A percentile compares a stretch with the other conserved stretches of the same genome.
Evolutionary conservation across 2,888 invertebrate genomes (phyloP).

Genomic region (Deilephila porcellus): DNA sequence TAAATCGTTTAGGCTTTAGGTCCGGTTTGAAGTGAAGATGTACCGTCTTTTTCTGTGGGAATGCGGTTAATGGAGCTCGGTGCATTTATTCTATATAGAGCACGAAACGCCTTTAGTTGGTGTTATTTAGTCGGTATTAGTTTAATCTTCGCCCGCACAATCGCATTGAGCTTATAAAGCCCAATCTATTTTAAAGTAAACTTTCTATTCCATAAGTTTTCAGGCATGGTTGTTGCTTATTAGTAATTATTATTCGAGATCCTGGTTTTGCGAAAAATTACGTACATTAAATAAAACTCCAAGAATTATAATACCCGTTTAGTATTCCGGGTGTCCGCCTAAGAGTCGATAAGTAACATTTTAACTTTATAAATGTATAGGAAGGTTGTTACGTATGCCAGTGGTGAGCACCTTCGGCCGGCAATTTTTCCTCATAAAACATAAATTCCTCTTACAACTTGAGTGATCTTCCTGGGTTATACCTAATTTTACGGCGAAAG

Average conservation of each 20-base stretch:
- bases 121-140: no score
- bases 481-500: constrained; percentile 78
- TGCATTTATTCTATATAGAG: neutral
- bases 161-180: no score
- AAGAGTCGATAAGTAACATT: neutral
- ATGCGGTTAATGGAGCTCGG: neutral
- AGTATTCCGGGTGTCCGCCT: neutral
- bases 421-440: constrained; percentile 79
- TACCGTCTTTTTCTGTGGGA: neutral
- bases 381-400: constrained; percentile 59
- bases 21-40: neutral
- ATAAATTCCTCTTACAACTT: constrained; percentile 74
- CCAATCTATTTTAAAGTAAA: no score
- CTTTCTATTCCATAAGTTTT: no score
- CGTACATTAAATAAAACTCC: no score
- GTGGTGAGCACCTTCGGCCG: constrained; percentile 44
- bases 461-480: constrained; percentile 77
- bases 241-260: no score
- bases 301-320: neutral
- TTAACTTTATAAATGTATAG: constrained; percentile 15
- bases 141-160: no score
- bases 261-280: no score
- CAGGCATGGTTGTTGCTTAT: no score
- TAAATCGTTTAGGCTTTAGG: neutral
- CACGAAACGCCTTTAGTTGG: no score